Evolutionary conservation across 2,888 invertebrate genomes (phyloP), one percentile per base, ranked within the genome.

Genomic region (Cephus pulcher): DNA sequence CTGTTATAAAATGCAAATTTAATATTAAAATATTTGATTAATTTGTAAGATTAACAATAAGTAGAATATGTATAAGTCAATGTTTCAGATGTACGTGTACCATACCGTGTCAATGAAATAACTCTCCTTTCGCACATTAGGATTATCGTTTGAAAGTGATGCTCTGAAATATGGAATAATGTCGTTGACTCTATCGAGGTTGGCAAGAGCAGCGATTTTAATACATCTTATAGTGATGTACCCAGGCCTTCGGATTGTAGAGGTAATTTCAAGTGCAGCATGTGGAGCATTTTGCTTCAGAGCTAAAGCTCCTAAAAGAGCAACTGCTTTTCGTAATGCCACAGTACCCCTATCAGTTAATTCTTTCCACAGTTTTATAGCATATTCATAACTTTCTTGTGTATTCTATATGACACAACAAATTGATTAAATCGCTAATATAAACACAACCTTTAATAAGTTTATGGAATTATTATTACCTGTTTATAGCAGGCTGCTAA

Each of bases 401-500:
- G 95, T 94, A 88, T 96, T 96, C 96, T 96, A 88, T 37, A 37
- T 37, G 1, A 12, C 37, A 37, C 12, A 37, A 37, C 1, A 12
- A 37, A 37, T 12, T 37, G 3, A 37, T 37, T 37, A 37, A 11
- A 37, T 12, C 11, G 12, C 12, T 37, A 37, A 37, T 37, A 12
- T 37, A 3, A 11, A 37, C 12, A 12, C 37, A 37, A 37, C 32
- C n/a, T 30, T 32, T 78, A 76, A 76, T 32, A 68, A 15, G 15
- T 12, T 69, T 69, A 23, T 12, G 11, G 3, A 69, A 69, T 9
- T 69, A 23, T 34, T 68, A 85, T 92, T 92, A 96, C 97, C 93
- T 96, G 90, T 93, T 96, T 96, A 86, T 95, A 96, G 88, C 95
- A 96, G 34, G 95, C 94, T 70, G 95, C 96, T 82, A 95, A 88